These are phyloP conservation scores for Intellagama lesueurii DNA, from an alignment of 2,797 vertebrate genomes.

Conservation along the genomic window DNA sequence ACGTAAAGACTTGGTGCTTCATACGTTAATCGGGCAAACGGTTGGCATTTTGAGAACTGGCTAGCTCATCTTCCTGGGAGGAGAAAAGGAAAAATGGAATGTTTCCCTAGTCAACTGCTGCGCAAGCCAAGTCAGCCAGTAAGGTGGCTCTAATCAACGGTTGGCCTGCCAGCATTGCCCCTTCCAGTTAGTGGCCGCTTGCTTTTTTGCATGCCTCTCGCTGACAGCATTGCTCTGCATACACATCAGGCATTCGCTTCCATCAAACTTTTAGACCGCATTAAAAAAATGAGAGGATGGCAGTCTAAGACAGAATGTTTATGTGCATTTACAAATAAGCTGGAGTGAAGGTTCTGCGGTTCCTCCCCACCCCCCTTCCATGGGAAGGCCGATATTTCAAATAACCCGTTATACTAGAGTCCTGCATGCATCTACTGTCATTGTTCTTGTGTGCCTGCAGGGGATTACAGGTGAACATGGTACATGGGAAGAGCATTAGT, in stretches of 20 bases:
- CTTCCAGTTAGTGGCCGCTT: background rate
- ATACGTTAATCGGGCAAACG: background rate
- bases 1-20: background rate
- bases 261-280: background rate
- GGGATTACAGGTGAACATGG: background rate
- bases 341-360: background rate
- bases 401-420: background rate
- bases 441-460: background rate
- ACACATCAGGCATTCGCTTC: conserved; percentile 33
- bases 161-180: background rate
- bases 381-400: background rate
- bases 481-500: background rate
- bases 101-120: background rate
- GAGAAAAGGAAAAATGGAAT: background rate
- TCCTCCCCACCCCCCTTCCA: background rate
- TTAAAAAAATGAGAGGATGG: conserved; percentile 22
- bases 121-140: background rate
- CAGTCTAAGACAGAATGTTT: background rate
- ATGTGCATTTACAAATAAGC: conserved; percentile 2
- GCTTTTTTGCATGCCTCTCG: background rate
- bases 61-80: background rate
- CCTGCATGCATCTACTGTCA: no score
- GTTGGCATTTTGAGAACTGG: background rate
- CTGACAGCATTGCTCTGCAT: conserved; percentile 12
- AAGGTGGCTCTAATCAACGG: background rate